phyloP scores from a whole-genome alignment of 2,797 vertebrate species.

The Cossypha caffra region DNA sequence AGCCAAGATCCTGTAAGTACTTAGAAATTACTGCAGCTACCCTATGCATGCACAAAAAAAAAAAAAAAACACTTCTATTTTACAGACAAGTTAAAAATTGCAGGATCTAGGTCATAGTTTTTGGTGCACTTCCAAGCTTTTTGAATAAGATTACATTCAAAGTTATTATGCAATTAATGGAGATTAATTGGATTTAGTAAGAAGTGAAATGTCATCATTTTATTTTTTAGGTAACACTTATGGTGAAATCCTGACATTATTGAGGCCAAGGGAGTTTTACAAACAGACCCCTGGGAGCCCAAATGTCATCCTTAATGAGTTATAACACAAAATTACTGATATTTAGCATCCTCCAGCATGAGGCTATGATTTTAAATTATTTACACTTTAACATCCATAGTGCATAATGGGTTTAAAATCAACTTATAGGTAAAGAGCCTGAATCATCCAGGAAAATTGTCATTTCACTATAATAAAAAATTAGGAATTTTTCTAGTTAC shows the following conservation, averaged over 20 bases:
- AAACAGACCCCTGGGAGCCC: neutral
- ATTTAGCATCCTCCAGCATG: neutral
- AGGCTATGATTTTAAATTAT: constrained; percentile 12
- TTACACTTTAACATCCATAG: constrained; percentile 21
- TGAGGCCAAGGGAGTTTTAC: neutral
- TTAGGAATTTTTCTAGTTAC: neutral
- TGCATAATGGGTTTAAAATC: neutral
- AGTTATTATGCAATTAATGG: neutral
- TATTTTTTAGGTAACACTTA: neutral
- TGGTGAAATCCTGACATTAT: neutral
- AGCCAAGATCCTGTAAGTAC: neutral
- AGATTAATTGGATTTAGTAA: neutral
- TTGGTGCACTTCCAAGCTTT: neutral
- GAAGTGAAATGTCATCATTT: neutral
- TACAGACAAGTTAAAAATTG: rapidly evolving
- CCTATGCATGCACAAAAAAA: neutral
- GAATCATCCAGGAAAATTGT: neutral
- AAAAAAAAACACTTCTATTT: neutral
- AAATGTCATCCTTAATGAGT: neutral
- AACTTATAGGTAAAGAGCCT: neutral
- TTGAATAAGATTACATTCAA: neutral
- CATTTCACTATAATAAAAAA: neutral
- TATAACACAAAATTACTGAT: constrained; percentile 37
- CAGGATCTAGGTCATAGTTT: neutral
- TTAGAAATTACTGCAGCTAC: neutral